These are phyloP conservation scores for Drosophila virilis DNA, from an alignment of 1,140 invertebrate genomes.

Conservation along the genomic window DNA sequence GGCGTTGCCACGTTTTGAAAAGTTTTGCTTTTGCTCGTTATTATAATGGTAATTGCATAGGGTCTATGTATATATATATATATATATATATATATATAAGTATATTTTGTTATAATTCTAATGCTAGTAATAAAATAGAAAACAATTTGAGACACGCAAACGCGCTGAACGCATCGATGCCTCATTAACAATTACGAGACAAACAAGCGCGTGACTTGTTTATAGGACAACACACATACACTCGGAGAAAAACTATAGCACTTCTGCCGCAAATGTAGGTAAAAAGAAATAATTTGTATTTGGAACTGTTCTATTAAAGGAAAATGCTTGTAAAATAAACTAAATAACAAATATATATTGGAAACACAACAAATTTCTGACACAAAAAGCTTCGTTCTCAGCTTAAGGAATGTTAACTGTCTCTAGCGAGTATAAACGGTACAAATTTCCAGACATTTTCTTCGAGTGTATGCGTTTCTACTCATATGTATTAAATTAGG, in stretches of 20 bases:
- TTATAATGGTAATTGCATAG: conserved; percentile 63
- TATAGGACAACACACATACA: conserved; percentile 2
- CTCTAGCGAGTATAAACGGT: too few relatives aligned
- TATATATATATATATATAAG: not conserved
- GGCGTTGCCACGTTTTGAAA: conserved; percentile 28
- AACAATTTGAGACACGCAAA: conserved; percentile 74
- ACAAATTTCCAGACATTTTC: not conserved
- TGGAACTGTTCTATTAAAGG: too few relatives aligned
- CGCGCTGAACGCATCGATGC: conserved; percentile 69
- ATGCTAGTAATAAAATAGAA: conserved; percentile 72
- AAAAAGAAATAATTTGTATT: too few relatives aligned
- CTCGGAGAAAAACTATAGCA: not conserved
- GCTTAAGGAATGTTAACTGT: too few relatives aligned
- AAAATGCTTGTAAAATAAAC: too few relatives aligned
- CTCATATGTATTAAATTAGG: not conserved
- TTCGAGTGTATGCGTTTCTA: not conserved
- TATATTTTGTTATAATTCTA: conserved; percentile 43
- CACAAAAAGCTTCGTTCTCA: too few relatives aligned
- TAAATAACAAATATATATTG: too few relatives aligned
- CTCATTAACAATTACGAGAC: conserved; percentile 58
- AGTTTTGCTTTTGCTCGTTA: conserved; percentile 35
- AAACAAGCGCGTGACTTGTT: conserved; percentile 50
- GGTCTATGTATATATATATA: conserved; percentile 11
- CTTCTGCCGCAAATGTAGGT: too few relatives aligned
- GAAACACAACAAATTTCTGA: too few relatives aligned